These are phyloP conservation scores for Atrichornis clamosus DNA, from an alignment of 2,113 vertebrate species.

Conservation along the genomic window DNA sequence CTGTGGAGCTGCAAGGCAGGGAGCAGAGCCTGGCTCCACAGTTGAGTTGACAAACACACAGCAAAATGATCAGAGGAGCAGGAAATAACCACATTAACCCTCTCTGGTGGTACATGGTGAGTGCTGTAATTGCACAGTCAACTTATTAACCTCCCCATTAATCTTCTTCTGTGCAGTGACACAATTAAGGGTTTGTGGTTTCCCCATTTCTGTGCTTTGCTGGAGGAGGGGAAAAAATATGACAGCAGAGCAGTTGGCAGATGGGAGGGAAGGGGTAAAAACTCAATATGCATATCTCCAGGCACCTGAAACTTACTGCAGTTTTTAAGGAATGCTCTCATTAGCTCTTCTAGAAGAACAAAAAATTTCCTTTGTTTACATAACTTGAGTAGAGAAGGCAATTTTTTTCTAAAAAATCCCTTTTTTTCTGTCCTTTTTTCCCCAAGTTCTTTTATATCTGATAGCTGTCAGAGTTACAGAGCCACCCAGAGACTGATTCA, in stretches of 20 bases:
- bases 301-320: not conserved
- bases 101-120: not conserved
- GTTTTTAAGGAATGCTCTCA: not conserved
- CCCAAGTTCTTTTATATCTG: not conserved
- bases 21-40: not conserved
- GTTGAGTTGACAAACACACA: not conserved
- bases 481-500: not conserved
- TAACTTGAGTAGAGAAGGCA: not conserved
- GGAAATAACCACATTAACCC: conserved; percentile 27
- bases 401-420: not conserved
- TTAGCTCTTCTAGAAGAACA: not conserved
- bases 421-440: not conserved
- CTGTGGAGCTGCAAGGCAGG: not conserved
- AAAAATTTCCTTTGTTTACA: not conserved
- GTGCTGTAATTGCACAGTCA: conserved; percentile 3
- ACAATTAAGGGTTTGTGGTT: not conserved
- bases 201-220: not conserved
- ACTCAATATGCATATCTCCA: not conserved
- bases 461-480: not conserved
- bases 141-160: conserved; percentile 44
- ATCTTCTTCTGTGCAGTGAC: not conserved
- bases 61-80: not conserved
- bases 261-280: not conserved
- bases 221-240: not conserved
- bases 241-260: not conserved